Evolutionary conservation across 2,888 invertebrate species (phyloP).

Genomic region (Cremastobaeus sp.): DNA sequence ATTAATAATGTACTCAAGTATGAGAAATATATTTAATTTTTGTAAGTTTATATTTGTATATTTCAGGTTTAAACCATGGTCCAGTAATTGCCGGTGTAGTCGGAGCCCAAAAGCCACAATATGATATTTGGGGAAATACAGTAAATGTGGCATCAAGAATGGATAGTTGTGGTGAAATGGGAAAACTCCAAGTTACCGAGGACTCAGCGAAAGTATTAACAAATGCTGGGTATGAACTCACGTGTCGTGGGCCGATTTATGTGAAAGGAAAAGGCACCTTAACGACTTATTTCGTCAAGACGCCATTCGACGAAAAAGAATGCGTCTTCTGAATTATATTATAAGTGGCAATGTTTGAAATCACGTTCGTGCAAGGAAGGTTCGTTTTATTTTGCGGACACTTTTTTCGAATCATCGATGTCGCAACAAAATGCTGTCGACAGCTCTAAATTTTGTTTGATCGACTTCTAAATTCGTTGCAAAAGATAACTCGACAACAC

Average conservation of each 20-base stretch:
- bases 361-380: not conserved
- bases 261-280: constrained; percentile 97
- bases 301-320: constrained; percentile 84
- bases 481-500: constrained; percentile 12
- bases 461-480: not conserved
- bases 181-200: constrained; percentile 91
- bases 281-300: constrained; percentile 94
- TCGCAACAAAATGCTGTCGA: not conserved
- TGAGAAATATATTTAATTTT: not conserved
- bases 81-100: constrained; percentile 98
- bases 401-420: not conserved
- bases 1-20: too few species aligned
- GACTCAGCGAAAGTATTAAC: constrained; percentile 90
- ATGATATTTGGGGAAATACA: constrained; percentile 99
- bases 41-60: not conserved
- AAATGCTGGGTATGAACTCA: constrained; percentile 91
- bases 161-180: constrained; percentile 97
- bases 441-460: not conserved
- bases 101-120: constrained; percentile 98
- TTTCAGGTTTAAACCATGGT: constrained; percentile 89
- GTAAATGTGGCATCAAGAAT: constrained; percentile 98
- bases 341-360: not conserved
- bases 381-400: too few species aligned
- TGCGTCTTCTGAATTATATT: constrained; percentile 66
- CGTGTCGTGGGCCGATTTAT: constrained; percentile 93